Evolutionary conservation across 2,797 vertebrate genomes (phyloP), one percentile per base, ranked within the genome.

Genomic region (Pachyuromys duprasi): DNA sequence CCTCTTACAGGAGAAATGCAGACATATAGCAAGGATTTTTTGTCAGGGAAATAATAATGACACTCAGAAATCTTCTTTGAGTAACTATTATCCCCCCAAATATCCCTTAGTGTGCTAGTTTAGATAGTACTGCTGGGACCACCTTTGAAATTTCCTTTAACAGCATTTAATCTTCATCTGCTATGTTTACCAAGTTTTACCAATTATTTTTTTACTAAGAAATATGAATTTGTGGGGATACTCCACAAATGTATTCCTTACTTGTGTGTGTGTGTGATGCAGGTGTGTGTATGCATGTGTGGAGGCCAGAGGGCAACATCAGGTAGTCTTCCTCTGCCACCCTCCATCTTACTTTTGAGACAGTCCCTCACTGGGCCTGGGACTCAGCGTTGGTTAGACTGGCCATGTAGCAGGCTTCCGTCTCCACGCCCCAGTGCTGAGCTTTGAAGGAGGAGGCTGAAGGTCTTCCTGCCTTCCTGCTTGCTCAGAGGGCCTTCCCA

Each of bases 21-120:
- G 80, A 94, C 69, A 91, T 78, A 36, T 84, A 20, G 31, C 45
- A 91, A 89, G 78, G 86, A 84, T 79, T 88, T 89, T 65, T 57
- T 93, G 57, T 67, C 83, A 53, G 53, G 74, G 55, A 95, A 89
- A 69, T 93, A 24, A 89, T 90, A 62, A 45, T 70, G 14, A 88
- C 94, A 76, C 53, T 87, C 31, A 90, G 53, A 65, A 67, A 60
- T n/a, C 36, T 62, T 62, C 79, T 92, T 87, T 90, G 60, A 94
- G 39, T 81, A 94, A 55, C 82, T 60, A 55, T 53, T 36, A 84
- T 83, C 84, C 11, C 39, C 36, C 9, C 17, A 83, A 78, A 87
- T 62, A 79, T 62, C 57, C 55, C 63, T 81, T 78, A 55, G n/a
- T 42, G n/a, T 17, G 28, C 7, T 39, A 79, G 13, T 88, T 72